Evolutionary conservation across 2,888 invertebrate species (phyloP).

Genomic region (Crocallis elinguaria): DNA sequence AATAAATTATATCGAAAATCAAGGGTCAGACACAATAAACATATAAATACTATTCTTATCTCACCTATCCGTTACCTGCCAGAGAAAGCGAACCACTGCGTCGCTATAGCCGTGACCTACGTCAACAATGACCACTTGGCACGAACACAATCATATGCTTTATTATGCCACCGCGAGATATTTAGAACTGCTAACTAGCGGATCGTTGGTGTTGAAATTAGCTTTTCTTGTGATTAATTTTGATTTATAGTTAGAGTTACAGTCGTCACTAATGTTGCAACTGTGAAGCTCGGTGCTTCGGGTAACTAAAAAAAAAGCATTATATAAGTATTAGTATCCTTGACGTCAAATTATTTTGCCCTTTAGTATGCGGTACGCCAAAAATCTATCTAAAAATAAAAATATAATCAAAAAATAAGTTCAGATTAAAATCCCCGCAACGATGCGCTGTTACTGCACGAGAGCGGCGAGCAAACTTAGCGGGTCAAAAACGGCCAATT

Average conservation of each 20-base stretch:
- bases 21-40: neutral
- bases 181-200: slow-evolving; percentile 48
- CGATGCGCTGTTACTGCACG: too few relatives aligned
- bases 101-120: slow-evolving; percentile 57
- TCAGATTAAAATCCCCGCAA: too few relatives aligned
- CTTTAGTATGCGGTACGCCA: too few relatives aligned
- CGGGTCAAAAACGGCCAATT: too few relatives aligned
- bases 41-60: slow-evolving; percentile 9
- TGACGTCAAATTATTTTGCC: too few relatives aligned
- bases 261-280: too few relatives aligned
- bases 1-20: neutral
- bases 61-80: slow-evolving; percentile 1
- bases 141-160: slow-evolving; percentile 49
- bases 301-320: too few relatives aligned
- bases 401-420: too few relatives aligned
- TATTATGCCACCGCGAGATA: slow-evolving; percentile 50
- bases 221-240: slow-evolving; percentile 16
- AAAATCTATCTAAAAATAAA: too few relatives aligned
- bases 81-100: slow-evolving; percentile 14
- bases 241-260: slow-evolving; percentile 5
- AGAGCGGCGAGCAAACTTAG: too few relatives aligned
- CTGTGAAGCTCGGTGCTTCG: too few relatives aligned
- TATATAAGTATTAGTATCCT: too few relatives aligned
- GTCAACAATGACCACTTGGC: slow-evolving; percentile 68
- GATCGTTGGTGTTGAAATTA: slow-evolving; percentile 19